Evolutionary conservation across 2,888 invertebrate genomes (phyloP), one percentile per base, ranked within the genome.

Genomic region (Lycophotia porphyrea): DNA sequence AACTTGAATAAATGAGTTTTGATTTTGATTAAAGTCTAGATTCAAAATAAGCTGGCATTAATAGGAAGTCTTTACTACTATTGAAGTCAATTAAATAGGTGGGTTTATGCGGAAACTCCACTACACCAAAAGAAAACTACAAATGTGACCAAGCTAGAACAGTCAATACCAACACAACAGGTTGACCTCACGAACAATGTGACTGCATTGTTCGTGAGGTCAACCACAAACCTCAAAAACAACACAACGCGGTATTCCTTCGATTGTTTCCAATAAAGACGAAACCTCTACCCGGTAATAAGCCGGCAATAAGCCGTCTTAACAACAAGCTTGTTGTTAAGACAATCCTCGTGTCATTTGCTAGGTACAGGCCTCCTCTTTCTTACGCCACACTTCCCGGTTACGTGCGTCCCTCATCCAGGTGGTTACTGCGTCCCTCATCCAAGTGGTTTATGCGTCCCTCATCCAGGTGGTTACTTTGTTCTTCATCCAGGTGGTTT

Each of bases 41-140:
- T 61, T 63, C 18, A 49, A 70, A 74, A 39, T 66, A 34, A 39
- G 34, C 15, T 39, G 15, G 49, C 34, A 73, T 61, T 36, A 11
- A 55, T 9, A 8, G 18, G 8, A 68, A 18, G 5, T 49, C n/a
- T 27, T 44, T 8, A 52, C 5, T 52, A 74, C 21, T 15, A 64
- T 64, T 44, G 27, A 34, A 75, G 42, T 42, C 31, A 63, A 71
- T 34, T 31, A 42, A 75, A 67, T 27, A 11, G 18, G 11, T 34
- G 5, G n/a, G 1, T 36, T 11, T 66, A 24, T 39, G 9, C 21
- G 7, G 31, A 34, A 67, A 39, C 39, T 52, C n/a, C 8, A 18
- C 18, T 27, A 67, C 24, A 52, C 18, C 39, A 5, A 24, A 18
- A 34, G 11, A 21, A 42, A 5, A 36, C 36, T 64, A 13, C 27